Base-by-base conservation (phyloP, 2,113 vertebrate genomes). In the Plectropomus leopardus region DNA sequence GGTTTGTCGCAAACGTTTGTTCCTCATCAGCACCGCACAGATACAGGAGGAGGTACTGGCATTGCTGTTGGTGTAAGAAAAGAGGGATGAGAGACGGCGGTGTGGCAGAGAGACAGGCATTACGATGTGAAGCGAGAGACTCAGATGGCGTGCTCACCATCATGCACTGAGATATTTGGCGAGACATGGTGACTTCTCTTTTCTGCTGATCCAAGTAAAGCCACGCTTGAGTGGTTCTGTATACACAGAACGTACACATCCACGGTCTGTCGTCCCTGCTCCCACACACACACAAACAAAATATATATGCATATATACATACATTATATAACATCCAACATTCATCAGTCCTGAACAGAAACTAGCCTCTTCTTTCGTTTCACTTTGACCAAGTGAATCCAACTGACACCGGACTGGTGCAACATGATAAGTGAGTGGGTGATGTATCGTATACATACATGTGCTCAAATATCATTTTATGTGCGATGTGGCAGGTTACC, bases 221-320 rank as follows among this genome's bases (percentile, higher is more conserved):
- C n/a, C 19, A 87, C 0, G 2, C 1, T 1, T 73, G 54, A 44
- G 14, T 45, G 7, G 1, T 7, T 32, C 14, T 66, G 26, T 83
- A 87, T 21, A 93, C 36, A 32, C 94, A 95, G 67, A 92, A 93
- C 0, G 92, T 94, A 63, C 94, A 95, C 34, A 86, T 13, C 94
- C 95, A 95, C 0, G 0, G 2, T 0, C 4, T n/a, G 0, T 6
- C 0, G 7, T 92, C 76, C 21, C 94, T 95, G 81, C 21, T 28
- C 21, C 24, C 59, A 71, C 24, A 73, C 3, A 83, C 10, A 83
- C 11, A 83, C 13, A 79, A 23, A 86, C 50, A 89, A 40, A 67
- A 40, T 54, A 67, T 10, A 36, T 14, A 44, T 15, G 4, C 14
- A 67, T 11, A 7, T 7, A 61, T 2, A 17, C 8, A 26, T 7